Evolutionary conservation across 2,888 invertebrate genomes (phyloP), one percentile per base, ranked within the genome.

Genomic region (Zygogramma bicolorata): DNA sequence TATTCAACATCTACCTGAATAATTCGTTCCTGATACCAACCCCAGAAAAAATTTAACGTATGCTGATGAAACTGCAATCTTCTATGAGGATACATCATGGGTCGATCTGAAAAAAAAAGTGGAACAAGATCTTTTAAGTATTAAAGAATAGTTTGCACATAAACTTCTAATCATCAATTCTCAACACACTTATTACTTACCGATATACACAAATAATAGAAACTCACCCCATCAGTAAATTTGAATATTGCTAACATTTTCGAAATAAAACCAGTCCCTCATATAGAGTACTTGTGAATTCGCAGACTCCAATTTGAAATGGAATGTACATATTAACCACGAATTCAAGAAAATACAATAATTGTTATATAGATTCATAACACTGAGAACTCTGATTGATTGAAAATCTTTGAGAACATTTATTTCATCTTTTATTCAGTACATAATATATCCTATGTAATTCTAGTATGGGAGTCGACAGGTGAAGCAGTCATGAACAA

Each of bases 201-300:
- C 53, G 18, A 53, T 53, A 53, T 53, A 53, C 53, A 53, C 7
- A 13, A 53, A 53, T 53, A 18, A 20, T 53, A 53, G 15, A 53
- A 53, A 10, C 53, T 18, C 18, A 15, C 7, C 53, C 20, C n/a
- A n/a, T n/a, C n/a, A n/a, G 53, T 8, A 53, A 53, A 53, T 53
- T 53, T 53, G 18, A 53, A 53, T 18, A n/a, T 53, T 53, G n/a
- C 53, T 53, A 18, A 53, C 53, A 15, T 15, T 53, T 53, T 53
- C 20, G 53, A 18, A 53, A 53, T 53, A 20, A 18, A 53, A 53
- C 18, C 18, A 18, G 22, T 18, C 7, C 7, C 31, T 31, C 31
- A 31, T 31, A 31, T n/a, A n/a, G n/a, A n/a, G n/a, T n/a, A n/a
- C n/a, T n/a, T n/a, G n/a, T n/a, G n/a, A n/a, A n/a, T n/a, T n/a